phyloP scores from a whole-genome alignment of 2,888 invertebrate species.

The Sicus ferrugineus region DNA sequence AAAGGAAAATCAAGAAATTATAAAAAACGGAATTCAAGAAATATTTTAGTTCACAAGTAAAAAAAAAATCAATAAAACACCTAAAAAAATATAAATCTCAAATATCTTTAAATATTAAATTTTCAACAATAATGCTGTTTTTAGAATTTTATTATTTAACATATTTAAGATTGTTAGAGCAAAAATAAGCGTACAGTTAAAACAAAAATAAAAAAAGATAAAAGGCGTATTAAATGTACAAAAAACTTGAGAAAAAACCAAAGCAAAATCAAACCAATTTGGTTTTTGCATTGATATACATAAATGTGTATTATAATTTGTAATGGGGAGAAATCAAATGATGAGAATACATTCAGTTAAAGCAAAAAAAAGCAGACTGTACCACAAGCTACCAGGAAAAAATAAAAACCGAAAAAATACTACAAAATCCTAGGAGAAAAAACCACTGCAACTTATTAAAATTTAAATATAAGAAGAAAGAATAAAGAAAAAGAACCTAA shows the following conservation, averaged over 20 bases:
- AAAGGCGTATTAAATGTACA: conserved; percentile 5
- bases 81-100: not conserved
- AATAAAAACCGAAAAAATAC: not conserved
- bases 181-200: not conserved
- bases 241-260: not conserved
- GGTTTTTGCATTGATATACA: no score
- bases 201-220: not conserved
- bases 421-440: no score
- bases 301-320: no score
- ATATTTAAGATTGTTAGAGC: not conserved
- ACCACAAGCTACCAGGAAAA: not conserved
- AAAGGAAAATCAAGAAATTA: no score
- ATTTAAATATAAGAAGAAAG: not conserved
- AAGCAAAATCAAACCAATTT: not conserved
- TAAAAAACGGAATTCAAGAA: no score
- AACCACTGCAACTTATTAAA: not conserved
- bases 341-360: not conserved
- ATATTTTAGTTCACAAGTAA: no score
- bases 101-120: not conserved
- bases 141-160: not conserved
- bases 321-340: not conserved
- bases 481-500: not conserved
- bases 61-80: not conserved
- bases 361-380: no score
- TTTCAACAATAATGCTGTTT: not conserved